Percentiles rank a stretch among this genome's conserved stretches.
Evolutionary conservation across 2,888 invertebrate species (phyloP).

Genomic region (Chymomyza amoena): DNA sequence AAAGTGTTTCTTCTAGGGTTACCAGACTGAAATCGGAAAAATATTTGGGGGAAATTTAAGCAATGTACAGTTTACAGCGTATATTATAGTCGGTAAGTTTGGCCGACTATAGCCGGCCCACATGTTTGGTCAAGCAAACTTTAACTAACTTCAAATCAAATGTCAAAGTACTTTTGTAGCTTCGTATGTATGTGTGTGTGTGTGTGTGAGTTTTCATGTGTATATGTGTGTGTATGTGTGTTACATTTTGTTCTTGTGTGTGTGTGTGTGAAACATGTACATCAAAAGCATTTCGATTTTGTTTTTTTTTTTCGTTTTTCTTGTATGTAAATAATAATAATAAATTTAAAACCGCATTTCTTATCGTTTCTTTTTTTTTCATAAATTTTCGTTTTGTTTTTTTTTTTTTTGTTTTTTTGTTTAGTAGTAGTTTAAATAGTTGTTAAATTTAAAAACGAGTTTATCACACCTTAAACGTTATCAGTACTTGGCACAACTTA

Average conservation of each 20-base stretch:
- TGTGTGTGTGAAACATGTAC: slow-evolving; percentile 45
- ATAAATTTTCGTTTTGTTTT: slow-evolving; percentile 22
- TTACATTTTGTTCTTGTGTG: slow-evolving; percentile 12
- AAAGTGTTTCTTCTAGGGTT: too few relatives aligned
- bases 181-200: slow-evolving; percentile 29
- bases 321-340: slow-evolving; percentile 50
- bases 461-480: slow-evolving; percentile 79
- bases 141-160: slow-evolving; percentile 30
- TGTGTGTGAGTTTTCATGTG: slow-evolving; percentile 21
- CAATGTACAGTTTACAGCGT: too few relatives aligned
- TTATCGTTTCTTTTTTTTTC: slow-evolving; percentile 4
- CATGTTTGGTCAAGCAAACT: too few relatives aligned
- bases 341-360: slow-evolving; percentile 7
- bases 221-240: slow-evolving; percentile 1
- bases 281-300: slow-evolving; percentile 51
- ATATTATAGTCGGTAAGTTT: too few relatives aligned
- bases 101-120: too few relatives aligned
- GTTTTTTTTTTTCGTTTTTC: neutral
- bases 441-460: slow-evolving; percentile 73
- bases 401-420: slow-evolving; percentile 42
- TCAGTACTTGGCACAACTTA: slow-evolving; percentile 79
- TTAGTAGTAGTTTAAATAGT: slow-evolving; percentile 65
- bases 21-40: too few relatives aligned
- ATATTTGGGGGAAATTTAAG: too few relatives aligned
- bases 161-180: slow-evolving; percentile 62